Evolutionary conservation across 23 tunicate species (phyloP).

Genomic region (Halocynthia roretzi): DNA sequence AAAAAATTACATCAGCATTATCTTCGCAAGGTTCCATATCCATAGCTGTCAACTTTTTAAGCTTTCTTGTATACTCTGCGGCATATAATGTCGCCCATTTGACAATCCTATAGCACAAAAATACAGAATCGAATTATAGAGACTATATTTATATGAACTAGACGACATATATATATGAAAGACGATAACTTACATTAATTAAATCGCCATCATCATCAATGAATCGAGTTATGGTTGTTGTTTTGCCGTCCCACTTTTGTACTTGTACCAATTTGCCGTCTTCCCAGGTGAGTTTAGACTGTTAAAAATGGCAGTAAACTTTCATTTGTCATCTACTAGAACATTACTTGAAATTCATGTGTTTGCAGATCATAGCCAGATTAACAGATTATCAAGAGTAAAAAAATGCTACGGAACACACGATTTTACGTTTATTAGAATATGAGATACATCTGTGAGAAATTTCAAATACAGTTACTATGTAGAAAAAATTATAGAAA

Average conservation of each 20-base stretch:
- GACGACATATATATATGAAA: not conserved
- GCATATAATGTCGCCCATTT: constrained; percentile 12
- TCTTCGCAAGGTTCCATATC: too few species aligned
- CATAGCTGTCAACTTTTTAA: not conserved
- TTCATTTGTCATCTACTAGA: not conserved
- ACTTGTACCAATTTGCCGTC: constrained; percentile 57
- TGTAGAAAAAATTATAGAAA: too few species aligned
- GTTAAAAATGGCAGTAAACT: not conserved
- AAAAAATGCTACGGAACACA: too few species aligned
- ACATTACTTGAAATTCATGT: not conserved
- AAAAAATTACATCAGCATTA: too few species aligned
- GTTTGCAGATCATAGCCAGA: not conserved
- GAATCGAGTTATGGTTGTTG: constrained; percentile 43
- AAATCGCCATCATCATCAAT: constrained; percentile 35
- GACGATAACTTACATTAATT: constrained; percentile 36
- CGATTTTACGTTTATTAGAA: too few species aligned
- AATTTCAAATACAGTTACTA: too few species aligned
- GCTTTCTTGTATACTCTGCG: constrained; percentile 19
- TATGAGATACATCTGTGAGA: too few species aligned
- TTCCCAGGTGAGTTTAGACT: constrained; percentile 42
- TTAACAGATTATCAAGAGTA: too few species aligned
- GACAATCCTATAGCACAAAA: constrained; percentile 27
- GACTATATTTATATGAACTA: not conserved
- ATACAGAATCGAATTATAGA: not conserved
- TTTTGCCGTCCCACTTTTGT: constrained; percentile 80